Evolutionary conservation across 2,113 vertebrate genomes (phyloP), one percentile per base, ranked within the genome.

Genomic region (Ramphastos sulfuratus): DNA sequence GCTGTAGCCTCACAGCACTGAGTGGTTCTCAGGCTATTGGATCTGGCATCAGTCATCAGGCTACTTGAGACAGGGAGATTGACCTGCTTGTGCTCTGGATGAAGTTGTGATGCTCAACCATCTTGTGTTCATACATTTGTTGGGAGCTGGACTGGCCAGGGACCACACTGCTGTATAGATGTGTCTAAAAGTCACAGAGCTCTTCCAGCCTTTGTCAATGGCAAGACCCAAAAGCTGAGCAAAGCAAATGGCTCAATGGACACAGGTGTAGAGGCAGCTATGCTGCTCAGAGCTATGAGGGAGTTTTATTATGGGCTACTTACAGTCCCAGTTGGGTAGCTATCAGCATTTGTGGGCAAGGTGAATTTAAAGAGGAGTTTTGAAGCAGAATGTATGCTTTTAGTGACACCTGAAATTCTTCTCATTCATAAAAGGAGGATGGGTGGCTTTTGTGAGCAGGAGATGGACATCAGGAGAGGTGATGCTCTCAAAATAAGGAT

Each of bases 81-180:
- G 48, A 58, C 7, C 44, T 27, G 48, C 44, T 12, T 24, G n/a
- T 70, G 59, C 30, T 75, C 44, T 50, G 86, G 66, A 9, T 39
- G 44, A 48, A n/a, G 42, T 64, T 20, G 24, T n/a, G 85, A 28
- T 84, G 46, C 54, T 21, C 60, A 42, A 3, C 28, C 20, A 6
- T 17, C 44, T 50, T 1, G 0, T 15, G 31, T 35, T 11, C 12
- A 3, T 17, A 6, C 7, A 7, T 1, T 48, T 61, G 59, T 39
- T 48, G 25, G 35, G 20, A 35, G 17, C 5, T 35, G 55, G 42
- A 35, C 9, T 4, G 39, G 18, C 67, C 16, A 12, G 25, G 50
- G 39, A 25, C 30, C 10, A 4, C 0, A 1, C 2, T 4, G 3
- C 31, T 24, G 15, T 6, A 4, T 8, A 50, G 58, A 9, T 0